Base-by-base conservation (phyloP, 2,797 vertebrate genomes). In the Chiroxiphia lanceolata region DNA sequence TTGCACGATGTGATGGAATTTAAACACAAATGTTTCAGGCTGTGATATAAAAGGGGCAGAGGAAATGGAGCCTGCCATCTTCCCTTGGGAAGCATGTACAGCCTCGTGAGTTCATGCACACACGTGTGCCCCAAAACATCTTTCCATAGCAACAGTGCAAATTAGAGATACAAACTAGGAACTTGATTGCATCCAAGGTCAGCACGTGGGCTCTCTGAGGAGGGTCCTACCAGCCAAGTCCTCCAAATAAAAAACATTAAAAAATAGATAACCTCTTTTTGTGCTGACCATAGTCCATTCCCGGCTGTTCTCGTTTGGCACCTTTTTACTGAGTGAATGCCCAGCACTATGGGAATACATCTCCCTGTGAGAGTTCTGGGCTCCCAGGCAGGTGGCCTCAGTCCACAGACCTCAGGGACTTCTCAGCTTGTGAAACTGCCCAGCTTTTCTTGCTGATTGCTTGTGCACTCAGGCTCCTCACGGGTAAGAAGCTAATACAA, bases 21-120 rank as follows among this genome's bases (percentile, higher is more conserved):
- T 94, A 89, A 94, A 80, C 71, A 90, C 38, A 89, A 90, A 78
- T 57, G 27, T 88, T 83, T 84, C 60, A 48, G 91, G 70, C 74
- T 25, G 2, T 60, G 36, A 29, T 84, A 25, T 47, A 91, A 87
- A 74, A 89, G 50, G 25, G 60, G 50, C 68, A 82, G 83, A 71
- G 79, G 74, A 89, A 90, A 72, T 47, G 74, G 44, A 60, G 53
- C 34, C 61, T 86, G 51, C 21, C 63, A 33, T 64, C 22, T 65
- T 83, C 63, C 77, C 89, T 7, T n/a, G 45, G 45, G 75, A 53
- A 44, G 33, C 65, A 29, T 6, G 33, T 54, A 51, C 34, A 72
- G 51, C 36, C 71, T 77, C 0, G 0, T 22, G 22, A 36, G 48
- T 69, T 61, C 3, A 4, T n/a, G 31, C 40, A 60, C 18, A 38